Evolutionary conservation across 1,140 invertebrate genomes (phyloP).

Genomic region (Hyposmocoma kahamanoa): DNA sequence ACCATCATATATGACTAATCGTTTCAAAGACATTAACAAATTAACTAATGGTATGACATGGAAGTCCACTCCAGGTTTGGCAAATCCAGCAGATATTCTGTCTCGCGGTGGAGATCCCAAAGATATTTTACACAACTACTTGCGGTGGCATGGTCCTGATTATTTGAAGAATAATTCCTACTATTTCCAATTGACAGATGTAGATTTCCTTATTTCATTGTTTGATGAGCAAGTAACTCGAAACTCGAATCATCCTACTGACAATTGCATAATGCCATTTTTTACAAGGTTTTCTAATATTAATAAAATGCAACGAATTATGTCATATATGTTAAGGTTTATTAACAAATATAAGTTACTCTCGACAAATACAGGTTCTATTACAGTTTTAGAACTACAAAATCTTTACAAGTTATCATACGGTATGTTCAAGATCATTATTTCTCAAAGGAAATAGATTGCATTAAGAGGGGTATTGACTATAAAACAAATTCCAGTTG

Average conservation of each 20-base stretch:
- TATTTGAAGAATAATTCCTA: too few relatives aligned
- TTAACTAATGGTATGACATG: background rate
- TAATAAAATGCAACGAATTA: background rate
- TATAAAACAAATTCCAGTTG: constrained; percentile 1
- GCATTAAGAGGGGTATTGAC: background rate
- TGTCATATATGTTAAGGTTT: constrained; percentile 4
- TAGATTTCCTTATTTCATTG: too few relatives aligned
- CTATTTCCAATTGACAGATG: too few relatives aligned
- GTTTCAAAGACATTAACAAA: constrained; percentile 5
- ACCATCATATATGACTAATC: constrained; percentile 2
- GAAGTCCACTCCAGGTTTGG: background rate
- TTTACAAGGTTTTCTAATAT: constrained; percentile 2
- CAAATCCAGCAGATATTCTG: background rate
- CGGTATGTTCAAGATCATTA: constrained; percentile 5
- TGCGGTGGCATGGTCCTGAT: too few relatives aligned
- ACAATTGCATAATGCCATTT: background rate
- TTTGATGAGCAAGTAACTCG: too few relatives aligned
- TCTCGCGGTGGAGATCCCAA: too few relatives aligned
- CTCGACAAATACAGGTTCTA: background rate
- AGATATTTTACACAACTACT: too few relatives aligned
- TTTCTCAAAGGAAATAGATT: constrained; percentile 7
- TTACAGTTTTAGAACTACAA: background rate
- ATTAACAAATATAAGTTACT: constrained; percentile 3
- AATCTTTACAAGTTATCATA: background rate
- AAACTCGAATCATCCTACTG: too few relatives aligned